Conservation (phyloP, 2,888 invertebrate species). For the Teleiodes luculella region DNA sequence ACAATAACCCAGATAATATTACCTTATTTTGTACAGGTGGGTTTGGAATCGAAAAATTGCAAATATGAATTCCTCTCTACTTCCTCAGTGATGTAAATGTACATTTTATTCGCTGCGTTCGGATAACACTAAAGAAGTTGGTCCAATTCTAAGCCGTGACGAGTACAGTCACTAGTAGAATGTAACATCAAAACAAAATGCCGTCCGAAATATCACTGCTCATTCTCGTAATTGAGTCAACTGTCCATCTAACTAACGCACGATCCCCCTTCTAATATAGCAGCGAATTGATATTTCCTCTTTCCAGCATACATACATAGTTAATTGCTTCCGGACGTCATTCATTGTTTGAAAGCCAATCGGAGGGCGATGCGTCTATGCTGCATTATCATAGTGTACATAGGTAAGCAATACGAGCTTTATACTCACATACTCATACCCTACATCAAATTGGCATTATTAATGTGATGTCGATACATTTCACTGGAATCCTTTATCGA, state of each 20-base stretch:
- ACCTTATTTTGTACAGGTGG: too few relatives aligned
- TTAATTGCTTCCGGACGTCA: slow-evolving; percentile 75
- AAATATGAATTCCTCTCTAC: too few relatives aligned
- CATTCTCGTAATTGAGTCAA: slow-evolving; percentile 51
- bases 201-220: slow-evolving; percentile 27
- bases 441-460: slow-evolving; percentile 9
- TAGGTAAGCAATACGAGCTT: slow-evolving; percentile 1
- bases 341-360: slow-evolving; percentile 64
- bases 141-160: not conserved
- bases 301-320: slow-evolving; percentile 40
- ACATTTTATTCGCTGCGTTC: too few relatives aligned
- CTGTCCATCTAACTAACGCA: slow-evolving; percentile 38
- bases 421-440: not conserved
- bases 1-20: too few relatives aligned
- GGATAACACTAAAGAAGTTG: too few relatives aligned
- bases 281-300: slow-evolving; percentile 76
- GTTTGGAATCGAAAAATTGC: too few relatives aligned
- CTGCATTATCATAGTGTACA: not conserved
- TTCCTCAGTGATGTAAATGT: too few relatives aligned
- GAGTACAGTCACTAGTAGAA: not conserved
- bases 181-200: not conserved
- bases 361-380: slow-evolving; percentile 15
- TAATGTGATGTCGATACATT: slow-evolving; percentile 8
- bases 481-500: not conserved
- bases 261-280: slow-evolving; percentile 46